Evolutionary conservation across 1,140 invertebrate species (phyloP), one percentile per base, ranked within the genome.

Genomic region (Plectrocnemia conspersa): DNA sequence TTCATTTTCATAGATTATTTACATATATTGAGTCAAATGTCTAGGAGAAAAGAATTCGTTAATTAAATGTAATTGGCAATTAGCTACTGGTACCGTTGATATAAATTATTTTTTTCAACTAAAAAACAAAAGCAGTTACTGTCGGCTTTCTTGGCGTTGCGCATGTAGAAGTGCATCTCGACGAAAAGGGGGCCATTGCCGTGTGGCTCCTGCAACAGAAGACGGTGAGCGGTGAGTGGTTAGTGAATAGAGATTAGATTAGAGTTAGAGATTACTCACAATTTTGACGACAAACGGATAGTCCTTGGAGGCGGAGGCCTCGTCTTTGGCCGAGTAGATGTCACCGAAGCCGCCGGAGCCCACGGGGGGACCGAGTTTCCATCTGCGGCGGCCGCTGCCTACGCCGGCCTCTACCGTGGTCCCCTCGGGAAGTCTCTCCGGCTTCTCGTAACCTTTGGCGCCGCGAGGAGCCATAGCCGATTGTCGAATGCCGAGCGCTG

Each of bases 281-380:
- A 88, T 86, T 81, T 89, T 89, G n/a, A 88, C 74, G n/a, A 87
- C 85, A 64, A 78, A 82, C 16, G 81, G 78, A 11, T 66, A 68
- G 57, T 67, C 69, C 47, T 76, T 78, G 1, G 70, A 71, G 9
- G 68, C 72, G 44, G 77, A 74, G 0, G 71, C 66, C 27, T 76
- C 76, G 52, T 81, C 79, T 69, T 71, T 68, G 66, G 87, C 89
- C 18, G 84, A 78, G 68, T 95, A 95, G 64, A 95, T 92, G 70
- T 93, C 88, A 1, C 93, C 93, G 75, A 96, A 97, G 25, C 92
- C 93, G n/a, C 93, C 93, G 53, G 86, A 76, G 1, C 92, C 93
- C 48, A 97, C 89, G 0, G 91, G 89, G 18, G 81, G 77, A 1
- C 91, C 91, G 40, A 97, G 79, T 56, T 80, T 82, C 93, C 93